Percentiles rank a stretch among this genome's conserved stretches.
These are phyloP conservation scores for Microctonus brassicae DNA, from an alignment of 2,888 invertebrate species.

Conservation along the genomic window DNA sequence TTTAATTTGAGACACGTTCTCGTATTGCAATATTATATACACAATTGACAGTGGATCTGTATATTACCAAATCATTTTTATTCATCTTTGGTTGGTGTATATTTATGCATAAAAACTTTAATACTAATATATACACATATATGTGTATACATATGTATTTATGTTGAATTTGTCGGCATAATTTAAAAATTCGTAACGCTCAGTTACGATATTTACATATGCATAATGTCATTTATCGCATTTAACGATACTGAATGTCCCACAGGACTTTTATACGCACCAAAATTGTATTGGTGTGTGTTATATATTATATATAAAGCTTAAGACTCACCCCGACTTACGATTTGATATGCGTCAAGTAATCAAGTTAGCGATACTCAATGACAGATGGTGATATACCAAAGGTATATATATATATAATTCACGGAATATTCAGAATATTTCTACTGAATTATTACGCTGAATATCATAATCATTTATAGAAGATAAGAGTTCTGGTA, in stretches of 20 bases:
- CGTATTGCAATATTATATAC: constrained; percentile 31
- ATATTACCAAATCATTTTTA: constrained; percentile 24
- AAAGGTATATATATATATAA: constrained; percentile 25
- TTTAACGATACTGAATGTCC: constrained; percentile 55
- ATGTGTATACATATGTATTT: background rate
- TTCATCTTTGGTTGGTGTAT: constrained; percentile 10
- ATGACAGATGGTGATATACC: constrained; percentile 64
- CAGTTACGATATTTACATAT: constrained; percentile 68
- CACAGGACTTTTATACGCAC: constrained; percentile 65
- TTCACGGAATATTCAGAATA: background rate
- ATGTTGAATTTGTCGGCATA: background rate
- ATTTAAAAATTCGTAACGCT: constrained; percentile 56
- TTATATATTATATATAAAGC: constrained; percentile 41
- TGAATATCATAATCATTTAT: too few relatives aligned
- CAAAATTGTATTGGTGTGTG: constrained; percentile 66
- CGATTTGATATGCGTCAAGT: constrained; percentile 67
- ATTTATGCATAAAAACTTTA: constrained; percentile 5
- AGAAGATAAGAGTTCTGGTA: too few relatives aligned
- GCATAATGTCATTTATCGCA: constrained; percentile 63
- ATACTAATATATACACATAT: too few relatives aligned
- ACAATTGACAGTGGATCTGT: constrained; percentile 5
- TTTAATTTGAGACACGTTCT: constrained; percentile 49
- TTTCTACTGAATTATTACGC: too few relatives aligned
- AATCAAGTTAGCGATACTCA: constrained; percentile 66
- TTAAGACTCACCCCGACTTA: constrained; percentile 25